Percentiles rank a stretch among this genome's conserved stretches.
Evolutionary conservation across 2,113 vertebrate genomes (phyloP).

Genomic region (Thamnophis sirtalis): DNA sequence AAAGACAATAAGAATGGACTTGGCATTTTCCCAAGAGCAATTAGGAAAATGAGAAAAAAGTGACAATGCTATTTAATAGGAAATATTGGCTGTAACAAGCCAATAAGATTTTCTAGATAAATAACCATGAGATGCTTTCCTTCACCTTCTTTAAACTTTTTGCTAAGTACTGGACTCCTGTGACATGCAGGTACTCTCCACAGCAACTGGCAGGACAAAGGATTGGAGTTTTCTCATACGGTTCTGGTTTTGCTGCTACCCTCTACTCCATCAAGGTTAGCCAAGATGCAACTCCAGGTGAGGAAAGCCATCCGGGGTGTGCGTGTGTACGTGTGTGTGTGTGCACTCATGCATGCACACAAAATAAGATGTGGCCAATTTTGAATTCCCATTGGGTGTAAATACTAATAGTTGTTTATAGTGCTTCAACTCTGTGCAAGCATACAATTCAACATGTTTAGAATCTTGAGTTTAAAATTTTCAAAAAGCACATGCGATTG

Average conservation of each 20-base stretch:
- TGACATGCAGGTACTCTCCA: constrained; percentile 71
- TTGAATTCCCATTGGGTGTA: neutral
- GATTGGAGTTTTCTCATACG: constrained; percentile 91
- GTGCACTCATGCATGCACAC: neutral
- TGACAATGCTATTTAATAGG: neutral
- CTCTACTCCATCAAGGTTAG: constrained; percentile 89
- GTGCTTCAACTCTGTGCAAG: neutral
- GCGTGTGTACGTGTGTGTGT: no score
- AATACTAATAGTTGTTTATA: neutral
- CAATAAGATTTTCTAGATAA: neutral
- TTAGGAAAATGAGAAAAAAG: neutral
- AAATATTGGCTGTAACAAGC: neutral
- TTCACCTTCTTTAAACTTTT: neutral
- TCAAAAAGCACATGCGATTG: neutral
- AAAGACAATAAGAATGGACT: neutral
- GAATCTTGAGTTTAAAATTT: neutral
- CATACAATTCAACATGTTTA: neutral
- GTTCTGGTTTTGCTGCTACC: constrained; percentile 95
- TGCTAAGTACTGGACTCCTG: neutral
- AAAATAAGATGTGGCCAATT: neutral
- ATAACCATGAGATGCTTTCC: neutral
- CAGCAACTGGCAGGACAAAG: constrained; percentile 87
- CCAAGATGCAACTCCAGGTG: constrained; percentile 93
- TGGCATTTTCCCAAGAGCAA: neutral
- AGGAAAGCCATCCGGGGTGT: constrained; percentile 18